Conservation (phyloP, 2,888 invertebrate species). For the Aleiodes testaceus region DNA sequence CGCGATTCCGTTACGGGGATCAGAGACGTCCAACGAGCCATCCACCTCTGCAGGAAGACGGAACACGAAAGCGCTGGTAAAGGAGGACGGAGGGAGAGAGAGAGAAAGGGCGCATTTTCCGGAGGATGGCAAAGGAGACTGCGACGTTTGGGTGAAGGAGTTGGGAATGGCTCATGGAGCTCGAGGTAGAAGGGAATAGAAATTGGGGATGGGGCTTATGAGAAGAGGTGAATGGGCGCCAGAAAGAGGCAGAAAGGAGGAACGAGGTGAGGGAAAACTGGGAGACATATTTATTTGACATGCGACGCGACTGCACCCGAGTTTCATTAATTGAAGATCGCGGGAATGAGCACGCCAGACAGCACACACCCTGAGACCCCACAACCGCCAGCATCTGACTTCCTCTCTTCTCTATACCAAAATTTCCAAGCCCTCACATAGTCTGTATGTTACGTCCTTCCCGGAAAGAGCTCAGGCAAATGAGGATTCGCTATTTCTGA, state of each 20-base stretch:
- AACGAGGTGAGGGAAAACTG: conserved; percentile 51
- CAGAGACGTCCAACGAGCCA: conserved; percentile 58
- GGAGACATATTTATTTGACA: conserved; percentile 73
- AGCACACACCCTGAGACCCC: conserved; percentile 55
- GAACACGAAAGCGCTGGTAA: conserved; percentile 37
- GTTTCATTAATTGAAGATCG: conserved; percentile 74
- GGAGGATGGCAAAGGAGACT: conserved; percentile 27
- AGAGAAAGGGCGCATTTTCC: conserved; percentile 35
- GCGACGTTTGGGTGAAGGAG: conserved; percentile 32
- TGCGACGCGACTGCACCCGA: conserved; percentile 73
- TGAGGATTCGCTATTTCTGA: conserved; percentile 71
- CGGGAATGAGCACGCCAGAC: conserved; percentile 71
- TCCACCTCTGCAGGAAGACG: conserved; percentile 40
- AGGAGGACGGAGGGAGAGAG: conserved; percentile 23
- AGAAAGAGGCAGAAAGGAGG: conserved; percentile 47
- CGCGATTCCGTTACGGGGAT: conserved; percentile 61
- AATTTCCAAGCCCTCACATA: conserved; percentile 40
- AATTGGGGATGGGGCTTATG: conserved; percentile 6
- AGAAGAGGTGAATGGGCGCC: conserved; percentile 32
- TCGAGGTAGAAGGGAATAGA: conserved; percentile 27
- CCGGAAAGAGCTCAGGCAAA: conserved; percentile 64
- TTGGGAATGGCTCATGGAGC: conserved; percentile 33
- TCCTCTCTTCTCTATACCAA: conserved; percentile 39
- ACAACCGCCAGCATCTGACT: conserved; percentile 36
- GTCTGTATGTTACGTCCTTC: conserved; percentile 54